A percentile compares a stretch with the other conserved stretches of the same genome.
Evolutionary conservation across 2,113 vertebrate genomes (phyloP).

Genomic region (Ornithorhynchus anatinus): DNA sequence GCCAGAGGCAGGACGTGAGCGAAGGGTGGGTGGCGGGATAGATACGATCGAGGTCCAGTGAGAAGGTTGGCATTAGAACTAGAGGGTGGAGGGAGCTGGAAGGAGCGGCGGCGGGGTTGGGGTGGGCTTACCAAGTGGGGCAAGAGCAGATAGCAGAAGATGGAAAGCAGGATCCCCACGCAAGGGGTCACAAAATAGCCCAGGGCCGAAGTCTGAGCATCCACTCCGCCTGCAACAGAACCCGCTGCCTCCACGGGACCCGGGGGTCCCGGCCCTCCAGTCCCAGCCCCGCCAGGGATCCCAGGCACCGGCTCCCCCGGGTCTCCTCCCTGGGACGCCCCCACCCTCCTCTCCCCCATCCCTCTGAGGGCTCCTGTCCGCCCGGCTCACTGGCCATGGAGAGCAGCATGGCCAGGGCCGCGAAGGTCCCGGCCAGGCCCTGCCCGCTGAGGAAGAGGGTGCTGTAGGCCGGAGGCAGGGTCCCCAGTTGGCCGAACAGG

Average conservation of each 20-base stretch:
- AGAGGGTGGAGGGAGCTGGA: no score
- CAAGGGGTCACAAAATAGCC: slow-evolving; percentile 89
- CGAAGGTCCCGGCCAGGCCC: slow-evolving; percentile 85
- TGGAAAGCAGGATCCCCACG: slow-evolving; percentile 78
- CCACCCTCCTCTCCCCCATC: neutral
- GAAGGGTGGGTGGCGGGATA: no score
- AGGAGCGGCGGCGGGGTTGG: no score
- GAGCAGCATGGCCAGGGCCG: slow-evolving; percentile 82
- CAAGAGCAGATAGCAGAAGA: slow-evolving; percentile 81
- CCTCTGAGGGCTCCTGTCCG: neutral
- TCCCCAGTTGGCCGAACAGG: slow-evolving; percentile 82
- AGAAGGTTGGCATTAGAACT: no score
- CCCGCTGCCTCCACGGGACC: neutral
- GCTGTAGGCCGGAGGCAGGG: slow-evolving; percentile 82
- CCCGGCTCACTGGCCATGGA: slow-evolving; percentile 82
- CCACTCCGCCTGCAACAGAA: slow-evolving; percentile 67
- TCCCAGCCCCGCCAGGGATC: neutral
- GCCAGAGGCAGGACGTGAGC: no score
- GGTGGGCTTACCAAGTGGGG: slow-evolving; percentile 71
- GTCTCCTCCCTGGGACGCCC: neutral
- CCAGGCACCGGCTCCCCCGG: neutral
- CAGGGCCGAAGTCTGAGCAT: slow-evolving; percentile 73
- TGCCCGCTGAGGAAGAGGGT: slow-evolving; percentile 86
- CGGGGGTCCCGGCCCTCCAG: neutral
- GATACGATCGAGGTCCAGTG: no score